Percentiles rank a stretch among this genome's conserved stretches.
These are phyloP conservation scores for Simalia tracyae DNA, from an alignment of 2,797 vertebrate genomes.

Conservation along the genomic window DNA sequence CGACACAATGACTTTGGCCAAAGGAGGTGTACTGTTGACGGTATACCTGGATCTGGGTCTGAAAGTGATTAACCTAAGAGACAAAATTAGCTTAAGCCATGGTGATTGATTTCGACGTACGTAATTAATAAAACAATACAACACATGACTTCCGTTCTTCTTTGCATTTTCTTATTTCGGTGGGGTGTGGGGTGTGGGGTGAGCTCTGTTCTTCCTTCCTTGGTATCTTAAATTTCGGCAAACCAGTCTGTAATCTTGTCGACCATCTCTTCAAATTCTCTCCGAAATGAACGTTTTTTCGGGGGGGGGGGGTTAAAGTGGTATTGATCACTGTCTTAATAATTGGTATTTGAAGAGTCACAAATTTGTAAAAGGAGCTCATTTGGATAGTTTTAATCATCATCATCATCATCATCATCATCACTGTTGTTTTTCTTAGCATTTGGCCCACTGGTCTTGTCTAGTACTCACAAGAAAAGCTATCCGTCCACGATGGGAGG, in stretches of 20 bases:
- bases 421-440: background rate
- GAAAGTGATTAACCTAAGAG: background rate
- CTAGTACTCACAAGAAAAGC: background rate
- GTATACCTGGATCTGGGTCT: background rate
- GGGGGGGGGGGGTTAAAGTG: background rate
- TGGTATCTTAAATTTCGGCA: background rate
- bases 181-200: fast-evolving
- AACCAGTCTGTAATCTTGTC: background rate
- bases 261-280: background rate
- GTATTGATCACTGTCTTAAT: no score
- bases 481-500: no score
- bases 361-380: background rate
- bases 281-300: background rate
- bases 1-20: background rate
- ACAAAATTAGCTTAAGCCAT: background rate
- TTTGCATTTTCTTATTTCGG: background rate
- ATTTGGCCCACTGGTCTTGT: background rate
- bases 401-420: background rate
- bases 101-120: background rate
- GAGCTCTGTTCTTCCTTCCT: background rate
- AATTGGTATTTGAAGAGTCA: background rate
- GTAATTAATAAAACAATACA: background rate
- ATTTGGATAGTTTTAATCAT: background rate
- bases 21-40: background rate
- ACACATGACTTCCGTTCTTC: background rate